Evolutionary conservation across 2,113 vertebrate genomes (phyloP), one percentile per base, ranked within the genome.

Genomic region (Rhynchopsitta pachyrhyncha): DNA sequence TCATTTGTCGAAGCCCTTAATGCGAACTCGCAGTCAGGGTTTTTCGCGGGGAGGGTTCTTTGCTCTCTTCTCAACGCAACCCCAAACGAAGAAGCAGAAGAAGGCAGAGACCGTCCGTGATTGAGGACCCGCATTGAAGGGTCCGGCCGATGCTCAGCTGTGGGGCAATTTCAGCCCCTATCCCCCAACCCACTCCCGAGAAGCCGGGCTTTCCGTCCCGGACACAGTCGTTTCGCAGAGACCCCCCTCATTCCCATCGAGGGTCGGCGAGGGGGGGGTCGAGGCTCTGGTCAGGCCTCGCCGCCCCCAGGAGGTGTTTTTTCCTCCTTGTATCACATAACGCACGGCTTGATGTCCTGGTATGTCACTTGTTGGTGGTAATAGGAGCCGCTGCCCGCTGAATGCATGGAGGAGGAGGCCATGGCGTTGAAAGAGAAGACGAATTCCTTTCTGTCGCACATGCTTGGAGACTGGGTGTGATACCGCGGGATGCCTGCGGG

Each of bases 351-450:
- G 98, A 99, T 99, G 98, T 99, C 99, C 97, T 99, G 99, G 98
- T 99, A 99, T 96, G 99, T 98, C 97, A 99, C 99, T 98, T 99
- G 99, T 81, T 99, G 99, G 97, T 99, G 99, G 97, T 99, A 99
- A 97, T 99, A 99, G 37, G 99, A 99, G 93, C 99, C 97, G 93
- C 98, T 98, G 78, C 99, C 97, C 13, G 99, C 98, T 0, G 19
- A 57, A 57, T 59, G 99, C 99, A 99, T 99, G 50, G 99, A 98
- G 13, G 99, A 99, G 37, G 99, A 99, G 60, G 99, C 98, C 99
- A 99, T 99, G 97, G 99, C 99, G 97, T 99, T 99, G 98, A 99
- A 99, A 89, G 99, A 99, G 98, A 99, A 99, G 97, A 99, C 99
- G 86, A 99, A 99, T 97, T 99, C 99, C 96, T 99, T 99, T 84